These are phyloP conservation scores for Epizoanthus illoricatus DNA, from an alignment of 92 coral and sea anemone genomes.

Conservation along the genomic window DNA sequence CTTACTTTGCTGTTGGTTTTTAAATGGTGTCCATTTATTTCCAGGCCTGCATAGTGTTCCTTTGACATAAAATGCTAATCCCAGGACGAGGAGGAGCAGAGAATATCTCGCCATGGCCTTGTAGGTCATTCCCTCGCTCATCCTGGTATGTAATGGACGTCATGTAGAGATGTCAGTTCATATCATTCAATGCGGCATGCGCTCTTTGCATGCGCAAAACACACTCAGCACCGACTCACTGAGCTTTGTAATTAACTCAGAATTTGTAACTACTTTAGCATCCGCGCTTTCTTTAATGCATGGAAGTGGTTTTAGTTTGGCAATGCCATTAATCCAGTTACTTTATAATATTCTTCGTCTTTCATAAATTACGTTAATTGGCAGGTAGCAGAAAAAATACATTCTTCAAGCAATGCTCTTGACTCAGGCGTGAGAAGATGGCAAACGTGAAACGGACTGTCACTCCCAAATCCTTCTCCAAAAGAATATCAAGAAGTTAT, in stretches of 20 bases:
- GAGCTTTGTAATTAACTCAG: slow-evolving; percentile 9
- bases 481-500: background rate
- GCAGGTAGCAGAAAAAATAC: no score
- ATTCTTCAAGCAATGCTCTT: no score
- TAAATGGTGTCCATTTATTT: slow-evolving; percentile 38
- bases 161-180: background rate
- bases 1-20: slow-evolving; percentile 50
- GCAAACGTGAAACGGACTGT: background rate
- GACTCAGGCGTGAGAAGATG: background rate
- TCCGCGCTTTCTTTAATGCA: background rate
- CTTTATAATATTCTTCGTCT: background rate
- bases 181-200: slow-evolving; percentile 18
- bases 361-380: no score
- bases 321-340: background rate
- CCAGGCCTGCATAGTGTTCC: background rate
- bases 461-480: background rate
- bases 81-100: background rate
- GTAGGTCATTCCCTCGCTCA: background rate
- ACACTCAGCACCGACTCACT: slow-evolving; percentile 20
- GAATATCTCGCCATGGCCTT: slow-evolving; percentile 17
- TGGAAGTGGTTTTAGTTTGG: slow-evolving; percentile 9
- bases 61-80: background rate
- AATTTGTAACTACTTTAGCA: background rate
- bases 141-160: background rate
- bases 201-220: no score